Evolutionary conservation across 30 jellyfish, hydroid and myxozoan species (phyloP), one percentile per base, ranked within the genome.

Genomic region (Catostylus mosaicus): DNA sequence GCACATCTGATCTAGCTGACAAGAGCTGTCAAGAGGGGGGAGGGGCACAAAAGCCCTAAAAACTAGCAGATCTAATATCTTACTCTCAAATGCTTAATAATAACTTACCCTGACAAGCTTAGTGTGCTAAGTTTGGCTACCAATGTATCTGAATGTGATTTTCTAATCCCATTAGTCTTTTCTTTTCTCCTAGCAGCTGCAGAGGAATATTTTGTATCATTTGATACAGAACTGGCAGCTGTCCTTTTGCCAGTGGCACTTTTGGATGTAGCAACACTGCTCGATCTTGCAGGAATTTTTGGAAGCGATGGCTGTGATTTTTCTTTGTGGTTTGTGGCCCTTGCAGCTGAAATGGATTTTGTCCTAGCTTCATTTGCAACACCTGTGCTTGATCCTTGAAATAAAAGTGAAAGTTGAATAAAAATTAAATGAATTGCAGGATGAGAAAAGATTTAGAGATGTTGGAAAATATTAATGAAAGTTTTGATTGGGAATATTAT

Each of bases 91-190:
- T n/a, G n/a, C n/a, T n/a, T n/a, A n/a, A n/a, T 32, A 34, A 73
- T n/a, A 57, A 33, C 88, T 57, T 77, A 46, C 40, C 20, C 56
- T 3, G 88, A 59, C 7, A 74, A 47, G 77, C 77, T 80, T 52
- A 80, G 83, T 2, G 40, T 47, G 40, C 84, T 54, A 38, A 80
- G 48, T 34, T 31, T 63, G 54, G 90, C 76, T 35, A 80, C 84
- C 24, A 80, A 54, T 1, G 70, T 19, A 34, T 80, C 84, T 46
- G 83, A 48, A n/a, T 34, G 2, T 12, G 77, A 66, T 46, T 63
- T 62, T 40, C 74, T 23, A 30, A 37, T 0, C 20, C 27, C 29
- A 34, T 12, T 35, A 5, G 26, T 79, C 30, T 51, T n/a, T 52
- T 24, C 71, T 22, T 27, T 59, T 59, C 16, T 23, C 38, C 71